These are phyloP conservation scores for Acleris laterana DNA, from an alignment of 2,888 invertebrate species.

Conservation along the genomic window DNA sequence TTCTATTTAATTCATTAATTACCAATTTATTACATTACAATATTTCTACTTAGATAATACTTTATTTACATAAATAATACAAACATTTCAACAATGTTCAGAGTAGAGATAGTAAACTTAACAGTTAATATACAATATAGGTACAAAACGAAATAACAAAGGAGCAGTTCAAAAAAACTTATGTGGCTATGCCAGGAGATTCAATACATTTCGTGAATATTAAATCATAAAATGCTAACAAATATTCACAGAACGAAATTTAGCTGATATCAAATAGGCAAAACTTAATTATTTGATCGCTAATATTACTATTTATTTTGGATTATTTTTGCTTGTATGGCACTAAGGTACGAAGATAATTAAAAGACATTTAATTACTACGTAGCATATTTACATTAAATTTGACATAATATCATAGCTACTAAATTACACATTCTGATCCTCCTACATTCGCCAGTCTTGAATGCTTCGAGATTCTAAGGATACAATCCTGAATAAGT, in stretches of 20 bases:
- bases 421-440: conserved; percentile 45
- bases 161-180: conserved; percentile 44
- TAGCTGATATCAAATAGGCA: conserved; percentile 9
- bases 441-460: conserved; percentile 51
- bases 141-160: conserved; percentile 76
- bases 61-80: conserved; percentile 81
- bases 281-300: conserved; percentile 48
- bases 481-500: background rate
- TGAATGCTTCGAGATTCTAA: conserved; percentile 42
- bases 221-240: conserved; percentile 15
- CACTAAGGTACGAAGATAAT: conserved; percentile 41
- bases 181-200: conserved; percentile 52
- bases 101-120: conserved; percentile 67
- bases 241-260: conserved; percentile 13
- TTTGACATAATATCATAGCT: conserved; percentile 45
- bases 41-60: conserved; percentile 65
- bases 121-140: conserved; percentile 73
- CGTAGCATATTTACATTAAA: conserved; percentile 57
- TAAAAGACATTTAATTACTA: conserved; percentile 40
- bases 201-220: conserved; percentile 21
- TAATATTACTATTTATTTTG: conserved; percentile 40
- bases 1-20: conserved; percentile 55
- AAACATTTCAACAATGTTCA: conserved; percentile 77
- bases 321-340: conserved; percentile 33
- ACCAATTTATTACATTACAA: conserved; percentile 50